Conservation (phyloP, 2,113 vertebrate species). For the Balaeniceps rex region DNA sequence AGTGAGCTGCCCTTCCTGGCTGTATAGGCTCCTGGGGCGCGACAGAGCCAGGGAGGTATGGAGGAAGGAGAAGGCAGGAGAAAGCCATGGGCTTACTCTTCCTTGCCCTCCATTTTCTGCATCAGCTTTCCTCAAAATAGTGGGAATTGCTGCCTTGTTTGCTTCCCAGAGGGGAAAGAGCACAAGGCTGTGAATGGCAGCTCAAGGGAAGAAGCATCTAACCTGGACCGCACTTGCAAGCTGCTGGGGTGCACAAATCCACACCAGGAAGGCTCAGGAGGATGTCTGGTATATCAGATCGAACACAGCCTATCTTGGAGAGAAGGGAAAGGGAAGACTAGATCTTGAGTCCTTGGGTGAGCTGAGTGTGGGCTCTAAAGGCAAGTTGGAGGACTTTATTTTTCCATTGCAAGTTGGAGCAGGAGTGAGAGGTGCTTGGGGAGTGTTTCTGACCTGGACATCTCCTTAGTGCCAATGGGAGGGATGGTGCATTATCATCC, state of each 20-base stretch:
- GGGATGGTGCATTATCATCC: not conserved
- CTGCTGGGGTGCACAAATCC: not conserved
- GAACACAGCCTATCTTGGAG: not conserved
- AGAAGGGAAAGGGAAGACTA: not conserved
- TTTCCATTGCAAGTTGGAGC: not conserved
- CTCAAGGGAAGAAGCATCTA: not conserved
- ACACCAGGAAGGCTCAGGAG: not conserved
- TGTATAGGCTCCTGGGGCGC: no score
- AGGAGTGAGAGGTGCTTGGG: not conserved
- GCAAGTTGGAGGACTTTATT: not conserved
- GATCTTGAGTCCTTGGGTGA: not conserved
- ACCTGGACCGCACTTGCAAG: not conserved
- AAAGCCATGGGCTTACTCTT: not conserved
- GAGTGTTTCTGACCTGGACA: not conserved
- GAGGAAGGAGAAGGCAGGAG: not conserved
- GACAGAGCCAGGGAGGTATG: not conserved
- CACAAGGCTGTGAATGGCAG: not conserved
- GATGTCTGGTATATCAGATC: not conserved
- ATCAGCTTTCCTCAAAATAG: not conserved
- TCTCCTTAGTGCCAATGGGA: not conserved
- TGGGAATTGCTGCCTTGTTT: not conserved
- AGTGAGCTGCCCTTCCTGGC: not conserved
- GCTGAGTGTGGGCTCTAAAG: not conserved
- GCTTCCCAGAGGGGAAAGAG: not conserved
- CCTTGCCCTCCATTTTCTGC: not conserved